A percentile compares a stretch with the other conserved stretches of the same genome.
Conservation (phyloP, 2,113 vertebrate species). For the Montifringilla adamsi region DNA sequence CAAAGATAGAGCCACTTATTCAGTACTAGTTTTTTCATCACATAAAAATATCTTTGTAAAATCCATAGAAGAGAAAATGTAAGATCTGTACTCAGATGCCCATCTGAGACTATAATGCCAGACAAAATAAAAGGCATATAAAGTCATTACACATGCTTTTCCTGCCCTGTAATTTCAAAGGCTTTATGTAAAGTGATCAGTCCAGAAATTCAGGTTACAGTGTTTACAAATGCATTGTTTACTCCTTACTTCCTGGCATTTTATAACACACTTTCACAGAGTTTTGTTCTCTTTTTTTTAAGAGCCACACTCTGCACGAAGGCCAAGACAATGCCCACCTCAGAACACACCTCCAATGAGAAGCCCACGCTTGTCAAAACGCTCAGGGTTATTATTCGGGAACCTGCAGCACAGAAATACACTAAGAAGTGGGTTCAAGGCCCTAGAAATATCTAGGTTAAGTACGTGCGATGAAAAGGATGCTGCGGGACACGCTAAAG, state of each 20-base stretch:
- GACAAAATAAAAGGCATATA: neutral
- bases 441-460: neutral
- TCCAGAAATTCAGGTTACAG: neutral
- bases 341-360: neutral
- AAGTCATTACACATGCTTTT: neutral
- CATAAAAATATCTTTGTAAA: neutral
- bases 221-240: neutral
- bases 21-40: neutral
- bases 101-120: neutral
- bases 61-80: neutral
- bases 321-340: neutral
- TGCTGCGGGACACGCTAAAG: rapidly evolving
- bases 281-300: neutral
- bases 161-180: neutral
- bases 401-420: neutral
- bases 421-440: neutral
- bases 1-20: slow-evolving; percentile 29
- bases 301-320: neutral
- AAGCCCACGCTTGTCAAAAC: neutral
- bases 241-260: neutral
- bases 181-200: neutral
- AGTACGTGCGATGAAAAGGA: rapidly evolving
- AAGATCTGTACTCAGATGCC: neutral
- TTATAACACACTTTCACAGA: neutral
- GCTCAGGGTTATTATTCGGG: neutral